These are phyloP conservation scores for Tenualosa thibaudeaui DNA, from an alignment of 2,797 vertebrate genomes.

Conservation along the genomic window DNA sequence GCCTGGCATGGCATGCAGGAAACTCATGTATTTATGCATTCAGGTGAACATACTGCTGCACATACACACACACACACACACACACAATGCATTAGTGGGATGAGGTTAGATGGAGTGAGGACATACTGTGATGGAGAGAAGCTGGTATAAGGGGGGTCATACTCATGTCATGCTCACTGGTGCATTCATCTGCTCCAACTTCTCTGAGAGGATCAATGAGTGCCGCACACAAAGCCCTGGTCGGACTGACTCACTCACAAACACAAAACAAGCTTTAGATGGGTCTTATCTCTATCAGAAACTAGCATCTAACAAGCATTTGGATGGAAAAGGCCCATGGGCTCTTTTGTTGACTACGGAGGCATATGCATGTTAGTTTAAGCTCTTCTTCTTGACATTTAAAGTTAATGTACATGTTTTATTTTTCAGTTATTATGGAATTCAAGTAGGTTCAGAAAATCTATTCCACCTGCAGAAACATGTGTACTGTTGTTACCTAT, in stretches of 20 bases:
- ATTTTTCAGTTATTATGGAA: neutral
- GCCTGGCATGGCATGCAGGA: neutral
- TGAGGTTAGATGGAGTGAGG: conserved; percentile 4
- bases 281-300: neutral
- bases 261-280: conserved; percentile 8
- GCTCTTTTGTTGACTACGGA: neutral
- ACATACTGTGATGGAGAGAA: neutral
- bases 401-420: neutral
- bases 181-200: neutral
- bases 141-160: neutral
- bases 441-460: neutral
- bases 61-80: conserved; percentile 15
- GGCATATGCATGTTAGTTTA: neutral
- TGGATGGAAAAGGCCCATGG: neutral
- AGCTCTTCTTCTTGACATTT: neutral
- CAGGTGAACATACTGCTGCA: neutral
- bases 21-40: neutral
- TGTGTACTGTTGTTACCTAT: neutral
- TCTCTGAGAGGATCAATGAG: neutral
- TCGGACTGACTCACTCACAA: neutral
- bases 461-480: neutral
- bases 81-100: conserved; percentile 22
- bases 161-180: neutral
- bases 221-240: neutral
- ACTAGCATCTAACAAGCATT: neutral